phyloP scores from a whole-genome alignment of 1,140 invertebrate genomes.

The Penaeus japonicus region DNA sequence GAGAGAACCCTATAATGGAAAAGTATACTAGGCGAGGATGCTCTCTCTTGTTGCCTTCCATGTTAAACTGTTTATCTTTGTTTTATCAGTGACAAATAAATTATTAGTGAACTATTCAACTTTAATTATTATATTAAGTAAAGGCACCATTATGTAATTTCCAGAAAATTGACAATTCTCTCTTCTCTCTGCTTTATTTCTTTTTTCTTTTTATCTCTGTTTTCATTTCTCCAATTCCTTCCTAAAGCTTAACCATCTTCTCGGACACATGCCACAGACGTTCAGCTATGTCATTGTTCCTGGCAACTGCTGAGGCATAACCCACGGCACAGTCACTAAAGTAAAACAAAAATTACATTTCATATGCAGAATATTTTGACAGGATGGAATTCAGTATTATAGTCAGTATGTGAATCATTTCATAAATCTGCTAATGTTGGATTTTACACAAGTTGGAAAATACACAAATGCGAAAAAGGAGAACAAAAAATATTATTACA shows the following conservation, averaged over 20 bases:
- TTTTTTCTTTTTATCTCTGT: background rate
- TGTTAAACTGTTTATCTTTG: slow-evolving; percentile 18
- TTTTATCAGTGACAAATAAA: background rate
- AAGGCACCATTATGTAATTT: too few relatives aligned
- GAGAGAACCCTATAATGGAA: too few relatives aligned
- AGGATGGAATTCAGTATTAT: background rate
- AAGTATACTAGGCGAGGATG: too few relatives aligned
- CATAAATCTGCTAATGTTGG: too few relatives aligned
- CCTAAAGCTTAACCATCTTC: slow-evolving; percentile 63
- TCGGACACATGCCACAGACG: slow-evolving; percentile 83
- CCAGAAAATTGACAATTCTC: too few relatives aligned
- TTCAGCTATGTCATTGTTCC: slow-evolving; percentile 67
- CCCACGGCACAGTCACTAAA: slow-evolving; percentile 16
- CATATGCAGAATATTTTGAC: background rate
- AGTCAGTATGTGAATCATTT: background rate
- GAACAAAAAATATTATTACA: too few relatives aligned
- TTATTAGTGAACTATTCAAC: background rate
- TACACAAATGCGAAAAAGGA: too few relatives aligned
- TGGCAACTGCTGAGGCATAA: background rate
- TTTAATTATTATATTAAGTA: background rate
- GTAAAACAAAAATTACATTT: background rate
- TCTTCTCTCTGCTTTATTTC: too few relatives aligned
- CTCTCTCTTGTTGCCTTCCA: background rate
- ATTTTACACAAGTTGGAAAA: too few relatives aligned
- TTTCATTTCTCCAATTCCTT: background rate